Base-by-base conservation (phyloP, 2,888 invertebrate genomes). In the Parapristionchus giblindavisi region DNA sequence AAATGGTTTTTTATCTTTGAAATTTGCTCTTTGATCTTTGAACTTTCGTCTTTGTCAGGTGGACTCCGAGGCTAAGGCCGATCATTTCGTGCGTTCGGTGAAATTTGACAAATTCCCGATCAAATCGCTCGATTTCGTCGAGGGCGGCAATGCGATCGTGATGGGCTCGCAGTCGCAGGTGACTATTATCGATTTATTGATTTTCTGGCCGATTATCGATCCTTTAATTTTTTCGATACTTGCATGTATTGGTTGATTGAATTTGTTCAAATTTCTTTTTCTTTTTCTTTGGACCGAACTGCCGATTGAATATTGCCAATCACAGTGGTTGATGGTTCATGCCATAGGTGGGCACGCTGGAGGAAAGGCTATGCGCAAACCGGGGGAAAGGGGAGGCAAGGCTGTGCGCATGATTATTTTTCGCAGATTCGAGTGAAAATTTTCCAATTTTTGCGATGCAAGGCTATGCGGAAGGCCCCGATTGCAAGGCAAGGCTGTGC, bases 61-160 rank as follows among this genome's bases (percentile, higher is more conserved):
- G 36, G 73, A 73, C 27, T 73, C 73, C 3, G 73, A 73, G 8
- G 61, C 34, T 27, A 73, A 73, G 36, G 8, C 5, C 27, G 73
- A 73, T 24, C 73, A 73, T 27, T 73, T 73, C 36, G 60, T 73
- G 34, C n/a, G 61, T 1, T 34, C 43, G 5, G 61, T 73, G n/a
- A 32, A 60, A n/a, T 51, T 73, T 27, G 51, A 60, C 48, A 29
- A 32, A 32, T 73, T 73, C 60, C 73, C 73, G 48, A 51, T 73
- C 60, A 21, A 29, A 11, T n/a, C 21, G 17, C 61, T 73, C 14
- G 73, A 73, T 27, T 60, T 73, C 21, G 61, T 48, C 21, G 27
- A 60, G 32, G 73, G 73, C 24, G 73, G 61, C 3, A 43, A 32
- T 1, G 51, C 8, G 1, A 40, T 40, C 24, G 27, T 71, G 70